Evolutionary conservation across 2,113 vertebrate species (phyloP).

Genomic region (Ochotona curzoniae): DNA sequence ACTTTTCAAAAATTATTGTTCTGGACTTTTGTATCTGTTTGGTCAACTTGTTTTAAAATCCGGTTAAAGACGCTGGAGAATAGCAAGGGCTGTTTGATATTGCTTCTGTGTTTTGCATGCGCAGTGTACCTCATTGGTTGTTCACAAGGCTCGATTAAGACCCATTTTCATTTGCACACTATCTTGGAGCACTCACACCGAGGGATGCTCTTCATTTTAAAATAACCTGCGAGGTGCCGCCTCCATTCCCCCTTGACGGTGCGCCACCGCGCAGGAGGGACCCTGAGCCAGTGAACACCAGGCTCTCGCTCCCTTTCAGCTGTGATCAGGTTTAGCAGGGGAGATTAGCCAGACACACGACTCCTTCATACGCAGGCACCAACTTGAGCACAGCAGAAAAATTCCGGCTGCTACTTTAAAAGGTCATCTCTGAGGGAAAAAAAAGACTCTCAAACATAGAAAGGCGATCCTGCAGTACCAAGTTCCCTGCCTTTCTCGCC

Average conservation of each 20-base stretch:
- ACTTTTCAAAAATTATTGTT: neutral
- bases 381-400: neutral
- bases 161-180: neutral
- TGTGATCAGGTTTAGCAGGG: neutral
- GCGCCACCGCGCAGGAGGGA: neutral
- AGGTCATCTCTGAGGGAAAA: neutral
- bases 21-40: neutral
- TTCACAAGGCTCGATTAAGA: too few species aligned
- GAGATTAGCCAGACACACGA: neutral
- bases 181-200: neutral
- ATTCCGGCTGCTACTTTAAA: neutral
- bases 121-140: neutral
- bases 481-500: neutral
- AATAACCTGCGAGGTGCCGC: neutral
- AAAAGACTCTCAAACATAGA: neutral
- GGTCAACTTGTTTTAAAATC: neutral
- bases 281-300: neutral
- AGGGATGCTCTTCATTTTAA: too few species aligned
- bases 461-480: neutral
- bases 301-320: neutral
- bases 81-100: neutral
- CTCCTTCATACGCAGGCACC: conserved; percentile 6
- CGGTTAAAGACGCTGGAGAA: neutral
- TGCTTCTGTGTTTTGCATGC: neutral
- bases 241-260: neutral